Evolutionary conservation across 2,888 invertebrate species (phyloP), one percentile per base, ranked within the genome.

Genomic region (Crossocerus cetratus): DNA sequence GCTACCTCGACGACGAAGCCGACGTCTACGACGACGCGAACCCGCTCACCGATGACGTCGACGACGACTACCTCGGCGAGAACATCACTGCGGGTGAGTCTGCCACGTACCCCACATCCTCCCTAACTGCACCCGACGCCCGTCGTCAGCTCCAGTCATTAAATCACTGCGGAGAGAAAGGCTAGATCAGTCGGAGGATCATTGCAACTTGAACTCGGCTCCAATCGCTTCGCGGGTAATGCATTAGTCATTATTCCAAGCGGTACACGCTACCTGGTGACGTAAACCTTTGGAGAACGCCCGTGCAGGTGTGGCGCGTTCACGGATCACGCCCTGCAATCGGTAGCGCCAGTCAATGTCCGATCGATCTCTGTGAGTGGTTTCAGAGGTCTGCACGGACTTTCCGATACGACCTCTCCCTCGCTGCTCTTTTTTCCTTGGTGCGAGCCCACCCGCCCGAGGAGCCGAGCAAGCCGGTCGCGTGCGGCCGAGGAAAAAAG

Each of bases 21-120:
- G 84, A 82, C 65, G 90, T 90, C 77, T 90, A 89, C 78, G 89
- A 89, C 65, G 85, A 49, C 49, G 16, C 49, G n/a, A n/a, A 14
- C n/a, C 4, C 16, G 16, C 49, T 49, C 49, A 49, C 83, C 83
- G 86, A 89, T 71, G 87, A 89, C 74, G 90, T 90, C 69, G 90
- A 90, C 60, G 89, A 90, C 64, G 88, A 89, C 62, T 87, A 87
- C 75, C 69, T 84, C 76, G 90, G 90, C 72, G 81, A 81, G 77
- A 91, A 91, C 84, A 79, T 87, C 78, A 91, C 91, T 79, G 84
- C 85, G 85, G 91, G 91, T 91, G 67, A 81, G 80, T 74, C 16
- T 16, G 16, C 49, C 16, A 49, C 49, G 49, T 49, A 49, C 14
- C 16, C 49, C 2, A 49, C 5, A 14, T 49, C 16, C 16, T 49